These are phyloP conservation scores for Tribolium freemani DNA, from an alignment of 2,888 invertebrate species.

Conservation along the genomic window DNA sequence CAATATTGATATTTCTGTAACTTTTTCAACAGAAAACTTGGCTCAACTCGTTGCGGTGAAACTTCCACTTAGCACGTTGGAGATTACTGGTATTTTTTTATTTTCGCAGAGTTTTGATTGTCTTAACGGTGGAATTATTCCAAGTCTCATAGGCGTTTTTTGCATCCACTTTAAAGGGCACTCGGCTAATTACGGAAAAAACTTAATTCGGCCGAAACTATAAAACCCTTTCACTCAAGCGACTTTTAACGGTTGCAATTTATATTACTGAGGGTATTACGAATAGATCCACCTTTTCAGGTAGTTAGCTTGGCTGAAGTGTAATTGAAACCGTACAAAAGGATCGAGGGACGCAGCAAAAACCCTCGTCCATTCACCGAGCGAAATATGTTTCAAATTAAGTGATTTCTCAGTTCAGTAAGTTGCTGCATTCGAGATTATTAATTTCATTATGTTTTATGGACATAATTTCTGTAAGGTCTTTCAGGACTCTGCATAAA, in stretches of 20 bases:
- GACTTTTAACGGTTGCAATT: conserved; percentile 17
- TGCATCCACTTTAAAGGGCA: background rate
- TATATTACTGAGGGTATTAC: conserved; percentile 15
- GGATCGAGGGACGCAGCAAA: conserved; percentile 33
- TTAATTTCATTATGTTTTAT: conserved; percentile 59
- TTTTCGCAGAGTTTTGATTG: too few species aligned
- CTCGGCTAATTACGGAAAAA: background rate
- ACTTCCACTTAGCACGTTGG: background rate
- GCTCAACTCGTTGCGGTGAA: background rate
- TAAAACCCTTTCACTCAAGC: conserved; percentile 18
- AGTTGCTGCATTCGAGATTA: conserved; percentile 57
- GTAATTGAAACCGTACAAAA: conserved; percentile 34
- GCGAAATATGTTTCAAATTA: conserved; percentile 57
- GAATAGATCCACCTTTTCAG: conserved; percentile 36
- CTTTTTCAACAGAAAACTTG: background rate
- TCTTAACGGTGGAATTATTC: too few species aligned
- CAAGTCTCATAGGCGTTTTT: background rate
- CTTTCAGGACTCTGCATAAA: conserved; percentile 48
- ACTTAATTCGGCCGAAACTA: conserved; percentile 17
- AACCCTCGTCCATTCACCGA: conserved; percentile 38
- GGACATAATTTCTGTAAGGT: conserved; percentile 53
- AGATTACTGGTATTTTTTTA: background rate
- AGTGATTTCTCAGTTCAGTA: conserved; percentile 58
- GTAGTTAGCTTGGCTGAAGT: conserved; percentile 29
- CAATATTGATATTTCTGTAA: background rate